Base-by-base conservation (phyloP, 2,888 invertebrate species). In the Oligia strigilis region DNA sequence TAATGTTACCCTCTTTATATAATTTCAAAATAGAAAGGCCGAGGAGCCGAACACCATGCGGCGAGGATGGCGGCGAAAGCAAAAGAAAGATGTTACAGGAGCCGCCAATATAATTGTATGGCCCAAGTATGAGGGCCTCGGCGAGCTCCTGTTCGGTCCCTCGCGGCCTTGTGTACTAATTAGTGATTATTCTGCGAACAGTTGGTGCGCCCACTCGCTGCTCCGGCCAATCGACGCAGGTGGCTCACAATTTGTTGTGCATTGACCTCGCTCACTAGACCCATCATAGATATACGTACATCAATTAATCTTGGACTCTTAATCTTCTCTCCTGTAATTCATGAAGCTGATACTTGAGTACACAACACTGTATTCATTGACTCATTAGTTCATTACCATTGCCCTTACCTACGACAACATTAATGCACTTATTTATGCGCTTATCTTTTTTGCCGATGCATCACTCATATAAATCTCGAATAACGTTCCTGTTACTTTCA, bases 401-500 rank as follows among this genome's bases (percentile, higher is more conserved):
- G 79, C 75, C 77, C 77, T 84, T 85, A 87, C 82, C 79, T 80
- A 80, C 29, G 58, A 65, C 81, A 88, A 80, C 77, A 77, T 80
- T 77, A 67, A 80, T 78, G 72, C 78, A 72, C 77, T 77, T 75
- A 80, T 74, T 86, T 72, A 82, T 73, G 64, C 36, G 17, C 69
- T 75, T 80, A 76, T 75, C 76, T 77, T 62, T 46, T 77, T 76
- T 67, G 13, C 72, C 43, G 40, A 65, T 69, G 29, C 60, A 81
- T 64, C 52, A 36, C 60, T 77, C 75, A 75, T 77, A 76, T 86
- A 71, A 83, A 86, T 85, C 75, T 79, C 55, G 17, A 78, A 75
- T 83, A 72, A 67, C 13, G 60, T 87, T 76, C 86, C 85, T 83
- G 85, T 89, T 87, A 91, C 91, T 92, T 92, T 92, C 89, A 88